Base-by-base conservation (phyloP, 2,888 invertebrate genomes). In the Arenicola marina region DNA sequence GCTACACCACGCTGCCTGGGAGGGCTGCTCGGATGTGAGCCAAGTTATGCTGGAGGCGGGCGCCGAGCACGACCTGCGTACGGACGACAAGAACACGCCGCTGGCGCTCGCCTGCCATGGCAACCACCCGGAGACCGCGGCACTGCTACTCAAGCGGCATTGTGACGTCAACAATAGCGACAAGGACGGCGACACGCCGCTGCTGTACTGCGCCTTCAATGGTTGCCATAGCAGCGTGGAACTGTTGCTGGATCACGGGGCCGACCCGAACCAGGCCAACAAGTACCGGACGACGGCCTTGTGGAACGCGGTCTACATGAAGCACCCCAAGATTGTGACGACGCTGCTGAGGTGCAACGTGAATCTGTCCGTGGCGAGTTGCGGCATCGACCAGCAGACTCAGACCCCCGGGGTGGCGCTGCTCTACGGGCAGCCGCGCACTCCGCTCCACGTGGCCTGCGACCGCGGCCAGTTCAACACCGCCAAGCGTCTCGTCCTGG, bases 1-100 rank as follows among this genome's bases (percentile, higher is more conserved):
- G 4, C 43, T 80, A 4, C 80, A 80, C 61, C 70, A 75, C 31
- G 76, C 79, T 24, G 75, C 78, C 24, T 77, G 78, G 78, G 76
- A 78, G 51, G 78, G 78, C 7, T 70, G 74, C 45, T 26, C 66
- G 1, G 59, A 69, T 3, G 66, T 72, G 7, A 70, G 76, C 3
- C 62, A 70, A 11, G 43, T 67, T 4, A 59, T 79, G 38, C 59
- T 79, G 11, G 62, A 69, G 1, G 59, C 44, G 3, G 56, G 56
- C 4, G 75, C 75, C 1, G 51, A 59, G 1, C 70, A 70, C 43
- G 78, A 79, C 57, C 32, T 24, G 4, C 66, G 61, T 11, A 79
- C 78, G 3, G 24, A 55, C 15, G 77, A 78, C 60, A 65, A 61
- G 38, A 79, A 76, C 60, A 78, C 78, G 1, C 77, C 78, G 1